These are phyloP conservation scores for Noctua fimbriata DNA, from an alignment of 2,888 invertebrate species.

Conservation along the genomic window DNA sequence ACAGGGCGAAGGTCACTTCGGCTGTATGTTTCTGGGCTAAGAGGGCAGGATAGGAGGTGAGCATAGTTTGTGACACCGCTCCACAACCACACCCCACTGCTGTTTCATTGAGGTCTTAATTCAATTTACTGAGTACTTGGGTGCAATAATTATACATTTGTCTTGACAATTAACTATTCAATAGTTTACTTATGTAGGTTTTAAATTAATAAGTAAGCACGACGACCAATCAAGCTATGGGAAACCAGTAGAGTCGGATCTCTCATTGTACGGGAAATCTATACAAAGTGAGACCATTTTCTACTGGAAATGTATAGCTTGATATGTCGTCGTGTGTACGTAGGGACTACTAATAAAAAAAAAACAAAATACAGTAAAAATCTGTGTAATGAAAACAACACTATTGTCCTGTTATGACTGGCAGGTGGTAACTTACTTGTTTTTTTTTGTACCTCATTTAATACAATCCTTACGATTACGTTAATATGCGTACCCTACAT, in stretches of 20 bases:
- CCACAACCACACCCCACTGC: no score
- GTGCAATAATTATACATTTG: not conserved
- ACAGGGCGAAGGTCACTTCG: no score
- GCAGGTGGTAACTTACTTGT: not conserved
- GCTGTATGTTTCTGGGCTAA: no score
- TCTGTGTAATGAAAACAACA: not conserved
- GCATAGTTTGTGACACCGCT: no score
- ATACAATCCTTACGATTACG: not conserved
- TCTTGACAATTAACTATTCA: not conserved
- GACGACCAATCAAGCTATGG: no score
- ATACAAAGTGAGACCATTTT: no score
- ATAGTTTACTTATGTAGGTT: not conserved
- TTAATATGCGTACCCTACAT: constrained; percentile 38
- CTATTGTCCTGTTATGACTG: not conserved
- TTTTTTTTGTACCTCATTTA: constrained; percentile 1
- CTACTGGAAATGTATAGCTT: no score
- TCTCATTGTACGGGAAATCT: no score
- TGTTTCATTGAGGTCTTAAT: not conserved
- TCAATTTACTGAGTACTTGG: not conserved
- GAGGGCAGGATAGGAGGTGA: no score
- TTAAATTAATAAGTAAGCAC: not conserved
- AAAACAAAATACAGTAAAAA: not conserved
- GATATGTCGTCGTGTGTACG: not conserved
- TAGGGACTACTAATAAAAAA: not conserved
- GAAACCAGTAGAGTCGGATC: no score